Base-by-base conservation (phyloP, 2,888 invertebrate species). In the Adela reaumurella region DNA sequence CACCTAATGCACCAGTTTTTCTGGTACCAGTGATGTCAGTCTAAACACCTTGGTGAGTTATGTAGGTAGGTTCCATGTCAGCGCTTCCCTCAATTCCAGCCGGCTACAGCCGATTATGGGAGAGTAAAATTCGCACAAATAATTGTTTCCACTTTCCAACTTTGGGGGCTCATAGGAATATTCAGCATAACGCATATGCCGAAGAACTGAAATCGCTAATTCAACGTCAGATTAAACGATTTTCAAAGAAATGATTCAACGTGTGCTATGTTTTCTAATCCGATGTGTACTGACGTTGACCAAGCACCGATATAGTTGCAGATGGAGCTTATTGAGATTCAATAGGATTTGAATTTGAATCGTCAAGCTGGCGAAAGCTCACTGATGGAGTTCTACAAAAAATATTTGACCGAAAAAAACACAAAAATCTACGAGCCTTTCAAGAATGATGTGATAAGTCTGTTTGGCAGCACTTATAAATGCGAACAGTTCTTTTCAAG, bases 201-300 rank as follows among this genome's bases (percentile, higher is more conserved):
- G 29, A 24, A 14, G 19, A 5, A 18, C 19, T 11, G n/a, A 18
- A 19, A 44, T 44, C 19, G 47, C n/a, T 19, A 42, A 60, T 59
- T 50, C 57, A 57, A 50, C 59, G 60, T 35, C 8, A 35, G n/a
- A 14, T 35, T 8, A 4, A 35, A 14, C 35, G n/a, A 35, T 35
- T 35, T 35, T 35, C 35, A 35, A 35, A 35, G 35, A 35, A 35
- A 14, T 14, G n/a, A 35, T 35, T 35, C 35, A 35, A 35, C 35
- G 14, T 35, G 6, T 14, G 8, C 35, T 35, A 14, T 35, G 35
- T 35, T 35, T 35, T 35, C 35, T 35, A 35, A 35, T 35, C 8
- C 35, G n/a, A 35, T 35, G 3, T 14, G 14, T 35, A 35, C 35
- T 35, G n/a, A 35, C 35, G 35, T 35, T 35, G 35, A 35, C 35